Evolutionary conservation across 1,140 invertebrate species (phyloP), one percentile per base, ranked within the genome.

Genomic region (Anadara kagoshimensis): DNA sequence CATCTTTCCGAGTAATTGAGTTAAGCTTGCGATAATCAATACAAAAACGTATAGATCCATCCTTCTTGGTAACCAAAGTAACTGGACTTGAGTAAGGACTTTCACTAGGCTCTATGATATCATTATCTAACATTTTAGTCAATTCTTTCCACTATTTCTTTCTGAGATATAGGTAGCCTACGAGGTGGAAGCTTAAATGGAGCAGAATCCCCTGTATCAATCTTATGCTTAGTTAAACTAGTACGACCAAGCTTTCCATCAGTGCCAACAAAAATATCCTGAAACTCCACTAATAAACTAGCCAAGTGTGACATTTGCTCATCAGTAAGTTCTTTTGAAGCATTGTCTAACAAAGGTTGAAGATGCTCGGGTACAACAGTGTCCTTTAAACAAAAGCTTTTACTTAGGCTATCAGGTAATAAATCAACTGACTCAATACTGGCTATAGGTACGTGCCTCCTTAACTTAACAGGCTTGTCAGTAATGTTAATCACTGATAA

Each of bases 201-300:
- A 58, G 43, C 47, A 41, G 72, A 36, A 22, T 69, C 54, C 0
- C 57, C 53, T 14, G 72, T 74, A 12, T 68, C 58, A 36, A 74
- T 63, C 18, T 22, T 22, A 43, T 69, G 72, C 43, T 64, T 74
- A 16, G 49, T 51, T 14, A 69, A 22, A 36, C 59, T 66, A 24
- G 66, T 69, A 41, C 54, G 49, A n/a, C 72, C 72, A 24, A 74
- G 18, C 41, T 53, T 62, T n/a, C 65, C 59, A 58, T 69, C 54
- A 57, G 66, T 58, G 45, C 45, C 26, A 24, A 75, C 75, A 43
- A 74, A 68, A 62, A 78, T 72, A 71, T 80, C 76, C 57, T 76
- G 56, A 41, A 77, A 76, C 14, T 73, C n/a, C 20, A 49, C 16
- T 10, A 68, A 49, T 18, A 58, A 62, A n/a, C 57, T 59, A 18